Evolutionary conservation across 2,797 vertebrate genomes (phyloP), one percentile per base, ranked within the genome.

Genomic region (Sylvia borin): DNA sequence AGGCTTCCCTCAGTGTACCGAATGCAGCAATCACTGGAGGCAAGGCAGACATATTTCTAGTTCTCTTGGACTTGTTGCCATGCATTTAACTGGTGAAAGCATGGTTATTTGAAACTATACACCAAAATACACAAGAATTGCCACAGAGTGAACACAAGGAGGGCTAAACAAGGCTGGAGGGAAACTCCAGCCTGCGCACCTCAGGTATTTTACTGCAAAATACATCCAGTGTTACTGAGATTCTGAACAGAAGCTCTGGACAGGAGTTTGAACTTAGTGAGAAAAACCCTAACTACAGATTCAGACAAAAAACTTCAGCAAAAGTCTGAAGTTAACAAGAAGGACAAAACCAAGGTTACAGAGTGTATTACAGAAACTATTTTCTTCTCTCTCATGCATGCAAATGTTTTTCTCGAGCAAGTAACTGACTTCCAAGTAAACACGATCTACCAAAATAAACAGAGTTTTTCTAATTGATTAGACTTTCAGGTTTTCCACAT

Each of bases 401-500:
- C 31, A 48, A n/a, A 21, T 55, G 25, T 74, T 86, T 80, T 91
- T 85, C 70, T 88, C 55, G 65, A 71, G 55, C 58, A 91, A 93
- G 78, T 55, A 90, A 66, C 13, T 54, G 88, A 79, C 31, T 92
- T 81, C 31, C 55, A 94, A 76, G 29, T 92, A 96, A 97, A 91
- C 80, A 87, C 16, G 94, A 81, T 11, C 77, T 43, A 77, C 43
- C 80, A 90, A 66, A 90, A 58, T 45, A 85, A 89, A 93, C 16
- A 77, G 74, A 75, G 24, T 83, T 96, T 85, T 94, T 92, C 91
- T 89, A 90, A 96, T 85, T 48, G 77, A 91, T 95, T 55, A 43
- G 38, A 65, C 43, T 95, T 79, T 68, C 40, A 62, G 75, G 91
- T 96, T 93, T 96, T 79, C 29, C 21, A 78, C 19, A 38, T 87